Evolutionary conservation across 2,797 vertebrate genomes (phyloP), one percentile per base, ranked within the genome.

Genomic region (Spinibarbus caldwelli): DNA sequence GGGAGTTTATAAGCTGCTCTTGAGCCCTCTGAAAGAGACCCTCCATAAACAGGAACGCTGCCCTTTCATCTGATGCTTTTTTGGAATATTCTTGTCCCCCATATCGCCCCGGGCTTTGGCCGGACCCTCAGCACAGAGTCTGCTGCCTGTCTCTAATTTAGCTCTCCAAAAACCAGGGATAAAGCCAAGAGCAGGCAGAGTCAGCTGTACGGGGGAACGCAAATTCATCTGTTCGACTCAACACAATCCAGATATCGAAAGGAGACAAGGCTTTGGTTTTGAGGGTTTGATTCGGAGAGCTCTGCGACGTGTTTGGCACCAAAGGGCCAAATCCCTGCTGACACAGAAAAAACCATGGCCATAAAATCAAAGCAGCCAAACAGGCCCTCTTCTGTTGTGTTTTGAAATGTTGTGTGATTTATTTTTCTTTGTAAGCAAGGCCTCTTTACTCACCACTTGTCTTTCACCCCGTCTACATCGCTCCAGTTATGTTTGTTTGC

Each of bases 131-230:
- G 90, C 89, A 89, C 36, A 85, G 86, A 77, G 91, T 90, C 90
- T 88, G 75, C 70, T 88, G 91, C 85, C 91, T 94, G 93, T 92
- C 91, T 94, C 91, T 94, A 89, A 93, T 94, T 94, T 94, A 59
- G n/a, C 29, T 49, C 80, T 83, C 38, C 26, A 72, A 87, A 81
- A 86, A 62, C 9, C 86, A 83, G 67, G 70, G 82, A 80, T 84
- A 80, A 84, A 67, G 73, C 57, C 66, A 83, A 82, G 54, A 62
- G 57, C 49, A 59, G 62, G 10, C 36, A 64, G 21, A 52, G 75
- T 80, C 78, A 85, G 59, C 49, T 45, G 38, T 76, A 38, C 47
- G 26, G 52, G n/a, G 36, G 62, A 82, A 78, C 8, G 2, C 41
- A 21, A 54, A 80, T 41, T 78, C 81, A 68, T 41, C 78, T 73